A percentile compares a stretch with the other conserved stretches of the same genome.
These are phyloP conservation scores for Onychorhynchus coronatus DNA, from an alignment of 2,113 vertebrate species.

Conservation along the genomic window DNA sequence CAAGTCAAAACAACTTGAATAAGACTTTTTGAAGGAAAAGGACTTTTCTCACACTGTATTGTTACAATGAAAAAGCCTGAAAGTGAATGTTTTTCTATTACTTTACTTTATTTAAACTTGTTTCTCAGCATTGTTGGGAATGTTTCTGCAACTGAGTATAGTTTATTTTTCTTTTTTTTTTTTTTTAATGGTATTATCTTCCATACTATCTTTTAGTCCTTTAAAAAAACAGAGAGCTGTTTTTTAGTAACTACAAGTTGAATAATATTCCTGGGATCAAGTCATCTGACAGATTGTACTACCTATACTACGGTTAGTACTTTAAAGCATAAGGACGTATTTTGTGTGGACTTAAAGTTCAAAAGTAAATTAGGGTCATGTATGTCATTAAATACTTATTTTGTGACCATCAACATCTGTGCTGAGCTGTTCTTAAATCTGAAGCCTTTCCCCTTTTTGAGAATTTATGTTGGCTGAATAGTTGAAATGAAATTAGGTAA, in stretches of 20 bases:
- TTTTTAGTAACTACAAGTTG: background rate
- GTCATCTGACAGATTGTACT: background rate
- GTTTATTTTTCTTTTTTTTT: too few species aligned
- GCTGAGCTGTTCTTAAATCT: background rate
- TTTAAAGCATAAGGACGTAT: background rate
- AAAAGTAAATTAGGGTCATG: background rate
- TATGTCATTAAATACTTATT: background rate
- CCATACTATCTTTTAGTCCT: background rate
- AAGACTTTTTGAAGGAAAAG: background rate
- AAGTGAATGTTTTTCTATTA: background rate
- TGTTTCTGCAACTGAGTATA: background rate
- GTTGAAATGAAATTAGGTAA: background rate
- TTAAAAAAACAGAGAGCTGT: background rate
- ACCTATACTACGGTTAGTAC: too few species aligned
- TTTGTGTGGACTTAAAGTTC: background rate
- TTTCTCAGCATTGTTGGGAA: background rate
- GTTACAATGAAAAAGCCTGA: background rate
- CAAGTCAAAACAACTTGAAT: rapidly evolving
- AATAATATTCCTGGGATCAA: background rate
- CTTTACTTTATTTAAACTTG: rapidly evolving
- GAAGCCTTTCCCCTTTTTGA: background rate
- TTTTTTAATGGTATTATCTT: background rate
- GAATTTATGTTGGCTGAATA: background rate
- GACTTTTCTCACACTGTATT: background rate
- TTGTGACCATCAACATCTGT: background rate